These are phyloP conservation scores for Oncorhynchus gorbuscha DNA, from an alignment of 2,113 vertebrate species.

Conservation along the genomic window DNA sequence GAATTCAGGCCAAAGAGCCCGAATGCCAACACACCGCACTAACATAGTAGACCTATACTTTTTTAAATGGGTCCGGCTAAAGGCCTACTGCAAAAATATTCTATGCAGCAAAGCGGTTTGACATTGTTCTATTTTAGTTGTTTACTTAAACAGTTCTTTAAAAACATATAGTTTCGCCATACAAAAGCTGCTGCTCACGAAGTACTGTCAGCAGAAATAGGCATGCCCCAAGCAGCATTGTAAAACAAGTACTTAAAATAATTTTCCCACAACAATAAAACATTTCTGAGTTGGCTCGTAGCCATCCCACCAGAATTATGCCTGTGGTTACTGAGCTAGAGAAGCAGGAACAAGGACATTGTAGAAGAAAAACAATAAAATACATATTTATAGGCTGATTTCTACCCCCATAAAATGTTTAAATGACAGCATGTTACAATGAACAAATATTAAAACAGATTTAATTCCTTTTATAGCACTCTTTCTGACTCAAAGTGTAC, in stretches of 20 bases:
- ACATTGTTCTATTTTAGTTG: constrained; percentile 44
- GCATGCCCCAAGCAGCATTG: constrained; percentile 57
- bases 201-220: constrained; percentile 53
- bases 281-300: constrained; percentile 50
- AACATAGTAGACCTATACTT: not conserved
- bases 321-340: constrained; percentile 43
- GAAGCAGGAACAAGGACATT: constrained; percentile 36
- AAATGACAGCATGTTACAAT: constrained; percentile 38
- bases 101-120: constrained; percentile 35
- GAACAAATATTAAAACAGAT: constrained; percentile 47
- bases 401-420: constrained; percentile 47
- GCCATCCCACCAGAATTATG: constrained; percentile 45
- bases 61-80: not conserved
- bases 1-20: no score
- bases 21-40: not conserved
- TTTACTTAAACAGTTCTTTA: constrained; percentile 42
- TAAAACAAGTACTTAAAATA: constrained; percentile 64
- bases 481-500: constrained; percentile 31
- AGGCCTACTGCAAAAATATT: not conserved
- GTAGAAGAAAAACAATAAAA: constrained; percentile 56
- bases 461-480: constrained; percentile 35
- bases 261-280: constrained; percentile 63
- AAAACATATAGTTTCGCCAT: constrained; percentile 48
- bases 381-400: constrained; percentile 44
- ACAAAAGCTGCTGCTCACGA: constrained; percentile 35